Evolutionary conservation across 2,888 invertebrate species (phyloP).

Genomic region (Nomada ruficornis): DNA sequence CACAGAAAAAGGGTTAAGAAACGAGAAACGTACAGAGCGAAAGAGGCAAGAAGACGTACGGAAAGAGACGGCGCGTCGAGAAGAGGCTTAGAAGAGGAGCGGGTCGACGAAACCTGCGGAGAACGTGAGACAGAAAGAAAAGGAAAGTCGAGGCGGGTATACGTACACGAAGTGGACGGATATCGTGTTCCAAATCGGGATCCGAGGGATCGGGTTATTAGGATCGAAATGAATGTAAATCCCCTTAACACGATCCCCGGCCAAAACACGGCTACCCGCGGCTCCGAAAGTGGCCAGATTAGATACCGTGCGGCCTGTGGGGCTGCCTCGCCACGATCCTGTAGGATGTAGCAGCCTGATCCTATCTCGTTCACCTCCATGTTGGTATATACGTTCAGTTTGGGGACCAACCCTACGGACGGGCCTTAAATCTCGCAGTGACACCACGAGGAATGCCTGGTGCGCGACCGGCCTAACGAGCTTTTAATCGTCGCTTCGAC

Average conservation of each 20-base stretch:
- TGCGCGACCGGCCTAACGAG: constrained; percentile 70
- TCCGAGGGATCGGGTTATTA: constrained; percentile 83
- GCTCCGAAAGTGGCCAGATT: constrained; percentile 81
- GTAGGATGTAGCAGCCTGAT: constrained; percentile 59
- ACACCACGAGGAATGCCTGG: constrained; percentile 70
- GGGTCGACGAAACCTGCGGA: background rate
- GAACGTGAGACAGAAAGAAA: constrained; percentile 18
- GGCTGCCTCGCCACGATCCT: constrained; percentile 65
- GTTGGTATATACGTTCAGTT: background rate
- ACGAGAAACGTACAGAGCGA: background rate
- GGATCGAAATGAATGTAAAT: constrained; percentile 84
- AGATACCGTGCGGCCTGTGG: constrained; percentile 70
- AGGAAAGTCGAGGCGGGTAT: constrained; percentile 42
- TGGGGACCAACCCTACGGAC: constrained; percentile 53
- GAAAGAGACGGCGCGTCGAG: background rate
- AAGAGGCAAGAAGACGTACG: background rate
- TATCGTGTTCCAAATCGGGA: constrained; percentile 84
- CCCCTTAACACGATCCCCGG: constrained; percentile 84
- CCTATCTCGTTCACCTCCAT: constrained; percentile 41
- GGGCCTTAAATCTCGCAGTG: constrained; percentile 72
- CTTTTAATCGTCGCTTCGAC: constrained; percentile 70
- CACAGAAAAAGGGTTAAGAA: background rate
- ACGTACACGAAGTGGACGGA: constrained; percentile 69
- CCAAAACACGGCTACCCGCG: constrained; percentile 84
- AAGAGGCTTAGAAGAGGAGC: constrained; percentile 24